These are phyloP conservation scores for Argyresthia goedartella DNA, from an alignment of 2,888 invertebrate genomes.

Conservation along the genomic window DNA sequence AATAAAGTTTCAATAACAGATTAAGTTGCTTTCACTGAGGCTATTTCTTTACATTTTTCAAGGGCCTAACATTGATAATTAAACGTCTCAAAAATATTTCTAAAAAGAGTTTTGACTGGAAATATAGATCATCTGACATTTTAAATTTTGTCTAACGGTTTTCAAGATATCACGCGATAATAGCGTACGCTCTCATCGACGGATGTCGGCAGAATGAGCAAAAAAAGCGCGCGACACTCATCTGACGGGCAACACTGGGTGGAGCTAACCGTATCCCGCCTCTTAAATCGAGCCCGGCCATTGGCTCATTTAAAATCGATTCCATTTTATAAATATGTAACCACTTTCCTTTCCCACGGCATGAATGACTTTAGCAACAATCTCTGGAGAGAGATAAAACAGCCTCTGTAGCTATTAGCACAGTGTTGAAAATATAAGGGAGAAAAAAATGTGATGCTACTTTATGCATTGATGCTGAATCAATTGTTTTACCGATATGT, in stretches of 20 bases:
- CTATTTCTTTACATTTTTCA: no score
- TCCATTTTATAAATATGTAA: conserved; percentile 71
- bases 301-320: conserved; percentile 69
- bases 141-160: no score
- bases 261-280: conserved; percentile 52
- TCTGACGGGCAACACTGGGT: conserved; percentile 53
- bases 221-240: conserved; percentile 50
- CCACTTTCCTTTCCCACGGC: conserved; percentile 44
- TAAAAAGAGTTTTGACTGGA: no score
- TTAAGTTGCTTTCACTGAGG: no score
- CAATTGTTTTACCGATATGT: conserved; percentile 69
- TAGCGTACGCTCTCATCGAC: conserved; percentile 16
- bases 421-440: conserved; percentile 24
- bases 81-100: no score
- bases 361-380: conserved; percentile 20
- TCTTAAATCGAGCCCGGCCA: conserved; percentile 42
- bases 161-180: no score
- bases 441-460: conserved; percentile 25
- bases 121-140: no score
- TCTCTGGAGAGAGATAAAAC: conserved; percentile 11
- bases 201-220: conserved; percentile 53
- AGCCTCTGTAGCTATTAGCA: conserved; percentile 12
- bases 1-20: background rate
- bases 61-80: no score
- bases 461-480: conserved; percentile 27